phyloP scores from a whole-genome alignment of 2,797 vertebrate species.

The Sebastes paucispinis region DNA sequence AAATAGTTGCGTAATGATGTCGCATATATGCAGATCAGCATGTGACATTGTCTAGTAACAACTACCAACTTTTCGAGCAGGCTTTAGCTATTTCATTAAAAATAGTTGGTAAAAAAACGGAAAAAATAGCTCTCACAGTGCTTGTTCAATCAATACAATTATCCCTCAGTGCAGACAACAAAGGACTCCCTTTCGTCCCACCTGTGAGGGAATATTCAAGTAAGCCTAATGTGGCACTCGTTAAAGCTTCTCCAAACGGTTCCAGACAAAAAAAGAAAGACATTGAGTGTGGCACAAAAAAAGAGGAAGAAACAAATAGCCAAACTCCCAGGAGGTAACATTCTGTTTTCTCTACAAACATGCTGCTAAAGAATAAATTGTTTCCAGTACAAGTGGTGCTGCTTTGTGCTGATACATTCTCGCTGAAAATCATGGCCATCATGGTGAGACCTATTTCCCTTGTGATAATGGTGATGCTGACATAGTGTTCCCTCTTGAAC shows the following conservation, averaged over 20 bases:
- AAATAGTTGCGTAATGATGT: background rate
- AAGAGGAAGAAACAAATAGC: constrained; percentile 1
- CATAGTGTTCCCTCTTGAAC: constrained; percentile 7
- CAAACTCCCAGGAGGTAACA: constrained; percentile 13
- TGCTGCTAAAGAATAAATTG: background rate
- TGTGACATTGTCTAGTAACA: background rate
- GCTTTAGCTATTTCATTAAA: background rate
- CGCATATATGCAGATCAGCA: background rate
- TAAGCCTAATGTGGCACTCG: background rate
- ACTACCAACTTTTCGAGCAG: background rate
- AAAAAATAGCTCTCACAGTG: background rate
- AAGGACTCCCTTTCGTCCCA: background rate
- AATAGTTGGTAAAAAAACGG: background rate
- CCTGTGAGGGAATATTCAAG: constrained; percentile 6
- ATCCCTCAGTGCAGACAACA: background rate
- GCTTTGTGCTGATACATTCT: constrained; percentile 4
- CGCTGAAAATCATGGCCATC: background rate
- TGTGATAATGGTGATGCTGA: constrained; percentile 13
- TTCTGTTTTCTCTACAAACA: constrained; percentile 13
- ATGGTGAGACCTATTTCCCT: background rate
- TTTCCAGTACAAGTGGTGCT: background rate
- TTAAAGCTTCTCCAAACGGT: background rate
- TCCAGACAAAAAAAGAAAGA: constrained; percentile 6
- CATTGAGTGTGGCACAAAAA: background rate
- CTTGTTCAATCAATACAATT: background rate